Evolutionary conservation across 2,113 vertebrate genomes (phyloP).

Genomic region (Gorsachius goisagi): DNA sequence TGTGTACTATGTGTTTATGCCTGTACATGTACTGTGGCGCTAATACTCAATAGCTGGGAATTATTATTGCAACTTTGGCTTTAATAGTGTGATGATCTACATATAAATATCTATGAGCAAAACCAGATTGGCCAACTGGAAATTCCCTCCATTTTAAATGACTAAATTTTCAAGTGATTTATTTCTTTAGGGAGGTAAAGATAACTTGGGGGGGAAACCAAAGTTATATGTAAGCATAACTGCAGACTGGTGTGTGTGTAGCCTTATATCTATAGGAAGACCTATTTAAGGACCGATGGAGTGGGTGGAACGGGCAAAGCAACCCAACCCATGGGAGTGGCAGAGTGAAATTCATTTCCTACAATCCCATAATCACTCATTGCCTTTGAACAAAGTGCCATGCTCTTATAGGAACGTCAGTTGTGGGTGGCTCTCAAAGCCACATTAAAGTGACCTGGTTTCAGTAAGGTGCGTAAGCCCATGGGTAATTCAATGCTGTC

Average conservation of each 20-base stretch:
- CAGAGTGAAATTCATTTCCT: conserved; percentile 39
- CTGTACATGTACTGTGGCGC: not conserved
- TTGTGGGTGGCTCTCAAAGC: conserved; percentile 27
- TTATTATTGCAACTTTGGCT: not conserved
- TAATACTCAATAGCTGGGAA: not conserved
- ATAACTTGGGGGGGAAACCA: not conserved
- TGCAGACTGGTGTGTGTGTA: not conserved
- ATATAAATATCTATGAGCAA: not conserved
- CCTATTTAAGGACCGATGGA: not conserved
- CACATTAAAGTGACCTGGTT: conserved; percentile 61
- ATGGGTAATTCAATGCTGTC: not conserved
- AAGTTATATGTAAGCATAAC: not conserved
- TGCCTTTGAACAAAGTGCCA: conserved; percentile 4
- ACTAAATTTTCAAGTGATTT: not conserved
- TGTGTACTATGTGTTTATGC: not conserved
- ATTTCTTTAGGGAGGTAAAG: not conserved
- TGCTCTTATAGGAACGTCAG: not conserved
- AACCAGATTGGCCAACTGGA: not conserved
- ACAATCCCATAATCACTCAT: conserved; percentile 38
- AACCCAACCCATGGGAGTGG: conserved; percentile 28
- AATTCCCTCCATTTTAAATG: not conserved
- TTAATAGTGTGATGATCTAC: not conserved
- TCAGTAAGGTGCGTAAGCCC: not conserved
- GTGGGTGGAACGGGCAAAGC: conserved; percentile 4
- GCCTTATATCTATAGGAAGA: not conserved